Percentiles rank a stretch among this genome's conserved stretches.
Conservation (phyloP, 1,140 invertebrate genomes). For the Heliconius nattereri region DNA sequence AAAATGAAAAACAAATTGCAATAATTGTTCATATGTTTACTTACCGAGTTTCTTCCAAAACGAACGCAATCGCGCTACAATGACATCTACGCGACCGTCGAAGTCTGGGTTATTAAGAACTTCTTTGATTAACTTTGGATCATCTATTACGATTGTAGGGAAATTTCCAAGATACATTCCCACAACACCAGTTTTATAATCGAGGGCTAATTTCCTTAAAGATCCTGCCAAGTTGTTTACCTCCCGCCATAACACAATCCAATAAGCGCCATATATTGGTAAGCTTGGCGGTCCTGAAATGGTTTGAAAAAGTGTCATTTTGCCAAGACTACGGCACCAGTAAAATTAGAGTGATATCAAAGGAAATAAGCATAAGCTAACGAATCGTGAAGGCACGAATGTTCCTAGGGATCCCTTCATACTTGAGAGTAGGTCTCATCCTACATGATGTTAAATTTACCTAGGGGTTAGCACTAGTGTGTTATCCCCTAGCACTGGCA, state of each 20-base stretch:
- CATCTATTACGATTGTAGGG: conserved; percentile 60
- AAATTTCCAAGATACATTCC: conserved; percentile 67
- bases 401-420: too few species aligned
- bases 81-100: conserved; percentile 65
- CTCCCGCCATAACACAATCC: conserved; percentile 53
- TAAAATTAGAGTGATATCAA: too few species aligned
- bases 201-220: conserved; percentile 48
- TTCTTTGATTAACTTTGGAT: conserved; percentile 66
- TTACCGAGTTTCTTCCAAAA: conserved; percentile 74
- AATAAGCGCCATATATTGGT: conserved; percentile 68
- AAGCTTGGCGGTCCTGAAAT: conserved; percentile 65
- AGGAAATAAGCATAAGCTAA: too few species aligned
- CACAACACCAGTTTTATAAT: conserved; percentile 65
- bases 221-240: conserved; percentile 56
- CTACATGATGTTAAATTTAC: too few species aligned
- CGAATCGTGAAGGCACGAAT: too few species aligned
- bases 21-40: conserved; percentile 15
- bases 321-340: too few species aligned
- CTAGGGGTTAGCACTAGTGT: too few species aligned
- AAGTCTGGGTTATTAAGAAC: conserved; percentile 67
- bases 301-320: too few species aligned
- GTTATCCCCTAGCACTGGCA: too few species aligned
- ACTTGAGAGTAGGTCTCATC: too few species aligned
- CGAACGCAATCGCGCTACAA: conserved; percentile 61
- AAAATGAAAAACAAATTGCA: too few species aligned